Evolutionary conservation across 2,113 vertebrate genomes (phyloP), one percentile per base, ranked within the genome.

Genomic region (Pseudorhombus dupliciocellatus): DNA sequence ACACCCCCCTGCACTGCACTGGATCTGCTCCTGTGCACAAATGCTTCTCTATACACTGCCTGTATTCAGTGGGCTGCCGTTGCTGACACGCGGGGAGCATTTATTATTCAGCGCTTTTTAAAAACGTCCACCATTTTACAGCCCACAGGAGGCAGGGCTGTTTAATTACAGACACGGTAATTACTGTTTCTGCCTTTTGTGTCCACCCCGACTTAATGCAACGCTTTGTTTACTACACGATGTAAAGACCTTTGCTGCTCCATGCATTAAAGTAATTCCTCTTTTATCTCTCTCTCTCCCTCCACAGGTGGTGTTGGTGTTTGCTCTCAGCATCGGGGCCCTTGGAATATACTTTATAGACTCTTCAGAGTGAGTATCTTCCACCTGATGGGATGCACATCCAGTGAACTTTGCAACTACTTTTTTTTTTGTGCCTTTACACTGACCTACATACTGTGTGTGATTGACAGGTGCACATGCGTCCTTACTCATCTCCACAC

Each of bases 261-360:
- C 28, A 1, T 75, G 52, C 64, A 62, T 66, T 25, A 62, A 70
- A 72, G 11, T 78, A 58, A 72, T 84, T 46, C 70, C 16, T 75
- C 16, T 70, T 77, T 31, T 21, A 3, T 54, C 51, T 85, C 15
- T 82, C 7, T 70, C 40, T 70, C 34, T 80, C 56, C 93, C 66
- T 93, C 88, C 91, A 15, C 90, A 99, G 98, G 98, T 99, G 88
- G 98, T 99, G 88, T 94, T 98, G 84, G 98, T 99, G 88, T 99
- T 99, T 94, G 97, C 97, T 77, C 97, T 99, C 94, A 99, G 97
- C 94, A 99, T 99, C 72, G 98, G 98, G 92, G 98, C 98, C 92
- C 96, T 99, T 88, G 97, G 98, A 92, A 99, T 99, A 95, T 99
- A 99, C 95, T 99, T 99, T 93, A 99, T 99, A 93, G 98, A 99